Evolutionary conservation across 2,797 vertebrate genomes (phyloP).

Genomic region (Typhlichthys subterraneus): DNA sequence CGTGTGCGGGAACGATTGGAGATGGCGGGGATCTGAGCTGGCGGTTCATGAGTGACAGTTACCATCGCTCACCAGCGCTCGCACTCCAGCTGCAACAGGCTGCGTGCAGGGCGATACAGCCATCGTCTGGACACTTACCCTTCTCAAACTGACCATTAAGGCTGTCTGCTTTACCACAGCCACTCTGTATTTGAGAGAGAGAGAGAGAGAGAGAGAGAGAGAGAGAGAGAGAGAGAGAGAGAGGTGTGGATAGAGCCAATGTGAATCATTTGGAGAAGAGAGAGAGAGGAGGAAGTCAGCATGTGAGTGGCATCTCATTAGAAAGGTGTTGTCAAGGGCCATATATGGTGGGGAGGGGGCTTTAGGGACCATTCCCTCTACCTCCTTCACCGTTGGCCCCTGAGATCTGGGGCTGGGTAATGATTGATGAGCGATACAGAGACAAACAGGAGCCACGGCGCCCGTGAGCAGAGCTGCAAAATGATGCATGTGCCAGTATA

Average conservation of each 20-base stretch:
- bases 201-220: no score
- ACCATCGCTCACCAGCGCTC: constrained; percentile 26
- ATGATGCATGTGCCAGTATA: constrained; percentile 76
- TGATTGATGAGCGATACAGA: constrained; percentile 84
- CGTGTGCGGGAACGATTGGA: constrained; percentile 7
- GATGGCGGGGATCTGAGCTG: constrained; percentile 43
- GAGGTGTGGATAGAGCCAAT: no score
- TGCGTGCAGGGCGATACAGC: no score
- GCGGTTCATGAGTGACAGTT: constrained; percentile 41
- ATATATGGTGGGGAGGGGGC: constrained; percentile 53
- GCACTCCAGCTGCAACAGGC: no score
- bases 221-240: no score
- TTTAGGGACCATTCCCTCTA: constrained; percentile 48
- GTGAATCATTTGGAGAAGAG: no score
- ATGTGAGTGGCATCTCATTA: constrained; percentile 83
- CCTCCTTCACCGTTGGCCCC: constrained; percentile 59
- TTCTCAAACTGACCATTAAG: no score
- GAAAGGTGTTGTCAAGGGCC: constrained; percentile 79
- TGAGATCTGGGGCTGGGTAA: constrained; percentile 69
- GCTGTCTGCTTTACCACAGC: no score
- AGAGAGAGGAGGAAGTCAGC: constrained; percentile 14
- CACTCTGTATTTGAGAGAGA: no score
- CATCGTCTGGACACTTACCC: no score
- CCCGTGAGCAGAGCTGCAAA: constrained; percentile 71
- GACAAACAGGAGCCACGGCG: constrained; percentile 74